Evolutionary conservation across 2,113 vertebrate genomes (phyloP).

Genomic region (Cyanoramphus novaezelandiae): DNA sequence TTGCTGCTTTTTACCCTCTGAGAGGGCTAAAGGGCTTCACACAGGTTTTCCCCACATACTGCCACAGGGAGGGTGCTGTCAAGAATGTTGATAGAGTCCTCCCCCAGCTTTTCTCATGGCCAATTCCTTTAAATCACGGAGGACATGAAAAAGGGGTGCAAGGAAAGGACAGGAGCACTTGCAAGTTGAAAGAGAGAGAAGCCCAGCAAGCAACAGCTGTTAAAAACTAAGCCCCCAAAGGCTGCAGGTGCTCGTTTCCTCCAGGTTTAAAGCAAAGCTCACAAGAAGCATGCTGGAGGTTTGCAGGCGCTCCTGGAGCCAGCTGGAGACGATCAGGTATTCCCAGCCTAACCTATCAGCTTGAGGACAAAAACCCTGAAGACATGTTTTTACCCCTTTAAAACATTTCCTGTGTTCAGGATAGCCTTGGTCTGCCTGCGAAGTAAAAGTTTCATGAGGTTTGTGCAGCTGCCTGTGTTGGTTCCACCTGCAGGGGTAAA

Average conservation of each 20-base stretch:
- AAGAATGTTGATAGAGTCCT: background rate
- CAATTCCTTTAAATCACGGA: background rate
- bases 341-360: background rate
- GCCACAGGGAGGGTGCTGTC: fast-evolving
- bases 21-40: background rate
- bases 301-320: background rate
- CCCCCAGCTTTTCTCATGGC: background rate
- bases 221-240: background rate
- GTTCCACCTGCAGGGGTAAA: background rate
- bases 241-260: background rate
- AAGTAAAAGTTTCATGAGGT: background rate
- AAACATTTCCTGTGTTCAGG: background rate
- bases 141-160: background rate
- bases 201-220: background rate
- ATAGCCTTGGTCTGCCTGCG: background rate
- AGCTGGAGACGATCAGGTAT: background rate
- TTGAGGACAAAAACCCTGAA: background rate
- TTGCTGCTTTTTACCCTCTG: background rate
- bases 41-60: background rate
- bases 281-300: background rate
- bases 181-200: background rate
- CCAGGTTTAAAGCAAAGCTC: background rate
- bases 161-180: background rate
- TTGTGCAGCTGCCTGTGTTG: background rate
- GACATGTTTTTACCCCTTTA: background rate